phyloP scores from a whole-genome alignment of 64 coral and sea anemone genomes.

The Stylophora pistillata region DNA sequence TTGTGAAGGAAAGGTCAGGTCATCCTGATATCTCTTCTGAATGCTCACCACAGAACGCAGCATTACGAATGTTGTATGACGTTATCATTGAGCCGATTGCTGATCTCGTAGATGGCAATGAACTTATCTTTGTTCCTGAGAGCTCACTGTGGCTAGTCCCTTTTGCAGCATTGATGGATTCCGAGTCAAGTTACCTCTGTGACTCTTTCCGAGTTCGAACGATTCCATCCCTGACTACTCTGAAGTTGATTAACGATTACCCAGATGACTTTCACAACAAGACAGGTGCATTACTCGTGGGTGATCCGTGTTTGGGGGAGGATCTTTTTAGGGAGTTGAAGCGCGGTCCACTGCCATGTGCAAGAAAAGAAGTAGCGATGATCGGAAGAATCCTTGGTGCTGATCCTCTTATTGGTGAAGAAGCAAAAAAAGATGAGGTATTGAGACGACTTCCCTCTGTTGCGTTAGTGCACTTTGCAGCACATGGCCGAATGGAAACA shows the following conservation, averaged over 20 bases:
- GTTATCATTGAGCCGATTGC: background rate
- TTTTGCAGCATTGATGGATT: slow-evolving; percentile 23
- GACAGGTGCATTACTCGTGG: slow-evolving; percentile 13
- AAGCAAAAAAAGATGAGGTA: slow-evolving; percentile 8
- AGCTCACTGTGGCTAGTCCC: slow-evolving; percentile 11
- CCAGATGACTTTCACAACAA: slow-evolving; percentile 1
- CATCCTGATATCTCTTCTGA: too few relatives aligned
- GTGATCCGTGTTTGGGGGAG: background rate
- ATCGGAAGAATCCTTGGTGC: background rate
- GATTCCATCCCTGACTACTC: slow-evolving; percentile 22
- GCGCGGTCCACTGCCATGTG: background rate
- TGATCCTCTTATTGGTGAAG: background rate
- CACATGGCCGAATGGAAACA: background rate
- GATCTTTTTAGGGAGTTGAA: background rate
- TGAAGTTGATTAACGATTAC: slow-evolving; percentile 5
- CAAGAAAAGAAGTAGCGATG: background rate
- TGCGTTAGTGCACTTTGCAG: background rate
- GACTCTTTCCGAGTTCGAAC: slow-evolving; percentile 5
- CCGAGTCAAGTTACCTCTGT: slow-evolving; percentile 4
- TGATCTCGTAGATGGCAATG: background rate
- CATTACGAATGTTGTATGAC: background rate
- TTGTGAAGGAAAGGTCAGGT: too few relatives aligned
- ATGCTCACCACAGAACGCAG: background rate
- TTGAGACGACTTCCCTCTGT: background rate
- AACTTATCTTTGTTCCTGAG: slow-evolving; percentile 4